Conservation (phyloP, 2,797 vertebrate species). For the Xerus rutilus region DNA sequence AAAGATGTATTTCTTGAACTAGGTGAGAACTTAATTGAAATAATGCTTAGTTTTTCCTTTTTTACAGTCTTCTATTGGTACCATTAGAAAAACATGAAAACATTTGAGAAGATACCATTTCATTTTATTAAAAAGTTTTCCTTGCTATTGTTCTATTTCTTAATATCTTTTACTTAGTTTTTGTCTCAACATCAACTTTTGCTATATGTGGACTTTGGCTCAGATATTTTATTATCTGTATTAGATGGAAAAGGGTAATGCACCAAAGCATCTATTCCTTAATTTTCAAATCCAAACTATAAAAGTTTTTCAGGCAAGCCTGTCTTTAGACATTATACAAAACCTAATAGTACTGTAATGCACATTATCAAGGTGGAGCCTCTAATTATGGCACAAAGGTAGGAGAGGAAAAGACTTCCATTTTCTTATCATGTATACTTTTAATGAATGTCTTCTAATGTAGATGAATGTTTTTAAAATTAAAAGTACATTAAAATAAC, state of each 20-base stretch:
- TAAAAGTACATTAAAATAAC: background rate
- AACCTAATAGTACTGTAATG: background rate
- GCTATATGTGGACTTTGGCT: too few relatives aligned
- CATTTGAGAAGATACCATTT: background rate
- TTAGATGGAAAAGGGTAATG: background rate
- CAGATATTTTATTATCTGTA: background rate
- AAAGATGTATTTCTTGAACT: background rate
- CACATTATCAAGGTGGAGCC: background rate
- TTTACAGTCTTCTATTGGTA: background rate
- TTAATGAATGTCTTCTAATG: background rate
- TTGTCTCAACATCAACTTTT: background rate
- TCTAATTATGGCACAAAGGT: background rate
- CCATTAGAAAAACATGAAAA: background rate
- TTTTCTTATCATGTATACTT: background rate
- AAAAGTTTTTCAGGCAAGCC: background rate
- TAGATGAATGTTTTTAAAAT: background rate
- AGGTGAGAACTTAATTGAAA: background rate
- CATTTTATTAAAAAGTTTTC: background rate
- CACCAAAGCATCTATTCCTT: background rate
- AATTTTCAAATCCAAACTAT: background rate
- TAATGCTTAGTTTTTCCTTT: background rate
- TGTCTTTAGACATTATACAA: background rate
- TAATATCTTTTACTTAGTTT: background rate
- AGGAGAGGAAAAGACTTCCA: background rate
- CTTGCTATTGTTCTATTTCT: background rate